Base-by-base conservation (phyloP, 64 coral and sea anemone species). In the Orbicella faveolata region DNA sequence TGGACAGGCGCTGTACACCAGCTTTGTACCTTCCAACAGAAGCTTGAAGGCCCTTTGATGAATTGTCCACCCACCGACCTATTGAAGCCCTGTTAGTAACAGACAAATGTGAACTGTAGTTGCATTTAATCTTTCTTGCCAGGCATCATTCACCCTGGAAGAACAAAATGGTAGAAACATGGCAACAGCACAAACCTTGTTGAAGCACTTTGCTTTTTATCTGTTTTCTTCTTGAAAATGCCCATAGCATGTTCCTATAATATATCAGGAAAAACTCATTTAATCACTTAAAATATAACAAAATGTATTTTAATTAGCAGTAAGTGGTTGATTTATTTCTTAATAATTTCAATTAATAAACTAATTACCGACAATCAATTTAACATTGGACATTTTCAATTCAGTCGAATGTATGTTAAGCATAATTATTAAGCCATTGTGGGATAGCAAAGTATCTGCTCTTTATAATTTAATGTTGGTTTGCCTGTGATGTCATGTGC, bases 191-290 rank as follows among this genome's bases (percentile, higher is more conserved):
- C 82, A 18, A 51, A 84, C 80, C 74, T 85, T 86, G 55, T 76
- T 52, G 90, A 16, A 1, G 11, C 77, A 72, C 26, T 76, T 76
- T 82, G 76, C 52, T 66, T 89, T 88, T 90, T 96, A 44, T 79
- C 79, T 75, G 64, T 39, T 61, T 91, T 92, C 77, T 90, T 96
- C 78, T 87, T 93, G 76, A 76, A n/a, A 51, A 96, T 87, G 0
- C 91, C 91, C 90, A 93, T 93, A 5, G 88, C 94, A 37, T 81
- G 77, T 64, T 96, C 88, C 94, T 96, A 70, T 0, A 8, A 9
- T 66, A 33, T 13, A 21, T 30, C 30, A 30, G 30, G 30, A 30
- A 30, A 30, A 30, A 30, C 30, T 30, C 30, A 30, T 30, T 30
- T 30, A 30, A 30, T 30, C 30, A 30, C 30, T 30, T 30, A 53